Percentiles rank a stretch among this genome's conserved stretches.
phyloP scores from a whole-genome alignment of 1,140 invertebrate species.

The Aethina tumida region DNA sequence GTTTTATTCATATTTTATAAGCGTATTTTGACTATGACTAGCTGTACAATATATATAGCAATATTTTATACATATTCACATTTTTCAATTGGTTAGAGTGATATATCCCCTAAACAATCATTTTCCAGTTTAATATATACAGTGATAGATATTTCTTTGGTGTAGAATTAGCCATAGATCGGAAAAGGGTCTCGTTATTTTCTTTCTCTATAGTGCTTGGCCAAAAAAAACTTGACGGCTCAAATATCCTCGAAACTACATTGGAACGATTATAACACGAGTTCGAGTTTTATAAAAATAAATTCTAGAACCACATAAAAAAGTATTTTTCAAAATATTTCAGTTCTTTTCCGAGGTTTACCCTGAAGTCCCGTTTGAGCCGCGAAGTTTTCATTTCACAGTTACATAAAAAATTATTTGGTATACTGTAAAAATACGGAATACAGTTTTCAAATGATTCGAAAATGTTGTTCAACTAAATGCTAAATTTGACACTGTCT shows the following conservation, averaged over 20 bases:
- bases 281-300: too few species aligned
- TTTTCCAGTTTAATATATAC: slow-evolving; percentile 31
- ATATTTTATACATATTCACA: slow-evolving; percentile 37
- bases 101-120: slow-evolving; percentile 16
- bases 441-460: slow-evolving; percentile 7
- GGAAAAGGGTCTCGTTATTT: too few species aligned
- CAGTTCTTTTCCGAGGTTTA: too few species aligned
- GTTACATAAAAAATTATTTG: slow-evolving; percentile 16
- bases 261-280: too few species aligned
- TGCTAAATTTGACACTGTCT: slow-evolving; percentile 22
- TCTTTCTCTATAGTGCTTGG: too few species aligned
- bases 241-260: too few species aligned
- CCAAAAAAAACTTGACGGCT: too few species aligned
- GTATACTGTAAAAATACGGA: slow-evolving; percentile 17
- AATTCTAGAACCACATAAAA: too few species aligned
- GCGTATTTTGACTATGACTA: slow-evolving; percentile 39
- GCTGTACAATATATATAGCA: slow-evolving; percentile 37
- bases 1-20: slow-evolving; percentile 36
- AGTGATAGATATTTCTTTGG: slow-evolving; percentile 35
- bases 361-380: too few species aligned
- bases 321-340: too few species aligned
- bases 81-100: slow-evolving; percentile 21
- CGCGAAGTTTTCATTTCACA: slow-evolving; percentile 1
- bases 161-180: slow-evolving; percentile 32
- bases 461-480: slow-evolving; percentile 1